These are phyloP conservation scores for Drosophila lutescens DNA, from an alignment of 2,888 invertebrate genomes.

Conservation along the genomic window DNA sequence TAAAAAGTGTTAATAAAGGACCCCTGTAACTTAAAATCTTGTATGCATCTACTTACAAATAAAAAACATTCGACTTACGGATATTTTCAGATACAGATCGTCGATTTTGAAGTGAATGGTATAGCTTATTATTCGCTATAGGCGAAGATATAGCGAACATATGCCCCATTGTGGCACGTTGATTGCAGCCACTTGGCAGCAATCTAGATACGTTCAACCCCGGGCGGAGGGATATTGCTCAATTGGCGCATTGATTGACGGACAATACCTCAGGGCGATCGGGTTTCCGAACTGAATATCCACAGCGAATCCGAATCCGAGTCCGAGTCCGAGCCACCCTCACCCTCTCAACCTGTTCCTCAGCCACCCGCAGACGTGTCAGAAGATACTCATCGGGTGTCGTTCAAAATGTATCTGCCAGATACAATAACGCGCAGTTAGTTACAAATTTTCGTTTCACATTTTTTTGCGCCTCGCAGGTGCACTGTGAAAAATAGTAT, in stretches of 20 bases:
- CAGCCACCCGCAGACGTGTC: constrained; percentile 15
- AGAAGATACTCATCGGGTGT: constrained; percentile 25
- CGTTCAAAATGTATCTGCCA: constrained; percentile 43
- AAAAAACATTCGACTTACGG: not conserved
- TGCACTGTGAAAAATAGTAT: not conserved
- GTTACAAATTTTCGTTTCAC: constrained; percentile 43
- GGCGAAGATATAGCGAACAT: not conserved
- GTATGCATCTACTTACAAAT: not conserved
- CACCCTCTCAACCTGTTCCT: constrained; percentile 23
- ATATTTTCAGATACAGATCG: constrained; percentile 1
- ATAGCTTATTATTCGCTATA: not conserved
- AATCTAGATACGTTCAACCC: constrained; percentile 8
- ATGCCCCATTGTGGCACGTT: constrained; percentile 1
- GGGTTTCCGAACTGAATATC: constrained; percentile 1
- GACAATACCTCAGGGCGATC: constrained; percentile 17
- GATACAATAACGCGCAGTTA: constrained; percentile 32
- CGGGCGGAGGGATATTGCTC: constrained; percentile 15
- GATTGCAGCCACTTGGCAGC: constrained; percentile 18
- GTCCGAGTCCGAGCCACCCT: constrained; percentile 1
- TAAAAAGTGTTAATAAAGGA: no score
- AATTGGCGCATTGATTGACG: constrained; percentile 29
- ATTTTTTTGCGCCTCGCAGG: constrained; percentile 25
- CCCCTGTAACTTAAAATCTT: no score
- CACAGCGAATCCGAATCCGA: not conserved
- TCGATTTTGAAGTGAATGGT: not conserved